Percentiles rank a stretch among this genome's conserved stretches.
These are phyloP conservation scores for Acronicta leporina DNA, from an alignment of 2,888 invertebrate genomes.

Conservation along the genomic window DNA sequence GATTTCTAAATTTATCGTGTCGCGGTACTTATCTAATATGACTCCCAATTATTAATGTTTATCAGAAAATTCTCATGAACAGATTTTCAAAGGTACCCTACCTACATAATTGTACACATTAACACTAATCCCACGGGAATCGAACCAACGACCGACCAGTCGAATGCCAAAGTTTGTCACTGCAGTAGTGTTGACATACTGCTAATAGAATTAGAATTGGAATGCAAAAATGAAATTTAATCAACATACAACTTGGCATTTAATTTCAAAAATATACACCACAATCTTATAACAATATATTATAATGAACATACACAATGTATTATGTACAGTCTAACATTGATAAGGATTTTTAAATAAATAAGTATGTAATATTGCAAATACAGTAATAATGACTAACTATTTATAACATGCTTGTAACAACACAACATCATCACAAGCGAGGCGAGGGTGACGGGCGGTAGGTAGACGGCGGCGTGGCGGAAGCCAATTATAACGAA, in stretches of 20 bases:
- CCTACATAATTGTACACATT: no score
- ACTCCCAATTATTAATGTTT: no score
- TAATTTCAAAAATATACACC: constrained; percentile 84
- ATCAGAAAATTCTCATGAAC: no score
- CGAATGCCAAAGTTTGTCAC: no score
- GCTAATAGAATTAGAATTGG: not conserved
- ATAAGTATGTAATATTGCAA: constrained; percentile 37
- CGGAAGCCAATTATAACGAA: no score
- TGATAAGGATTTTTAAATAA: constrained; percentile 46
- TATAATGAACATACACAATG: constrained; percentile 54
- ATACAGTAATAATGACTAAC: constrained; percentile 50
- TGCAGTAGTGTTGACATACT: no score
- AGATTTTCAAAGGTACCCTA: no score
- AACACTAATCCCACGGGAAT: no score
- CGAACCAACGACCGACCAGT: no score
- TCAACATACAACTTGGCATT: constrained; percentile 73
- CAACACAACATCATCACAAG: constrained; percentile 20
- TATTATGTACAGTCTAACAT: constrained; percentile 59
- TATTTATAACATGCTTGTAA: constrained; percentile 19
- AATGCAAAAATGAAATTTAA: constrained; percentile 39
- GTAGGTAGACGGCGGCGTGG: no score
- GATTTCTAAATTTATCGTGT: no score
- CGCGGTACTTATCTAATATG: no score
- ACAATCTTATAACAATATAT: constrained; percentile 72
- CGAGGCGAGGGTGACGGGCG: not conserved